A percentile compares a stretch with the other conserved stretches of the same genome.
Conservation (phyloP, 2,113 vertebrate species). For the Mesembrinibis cayennensis region DNA sequence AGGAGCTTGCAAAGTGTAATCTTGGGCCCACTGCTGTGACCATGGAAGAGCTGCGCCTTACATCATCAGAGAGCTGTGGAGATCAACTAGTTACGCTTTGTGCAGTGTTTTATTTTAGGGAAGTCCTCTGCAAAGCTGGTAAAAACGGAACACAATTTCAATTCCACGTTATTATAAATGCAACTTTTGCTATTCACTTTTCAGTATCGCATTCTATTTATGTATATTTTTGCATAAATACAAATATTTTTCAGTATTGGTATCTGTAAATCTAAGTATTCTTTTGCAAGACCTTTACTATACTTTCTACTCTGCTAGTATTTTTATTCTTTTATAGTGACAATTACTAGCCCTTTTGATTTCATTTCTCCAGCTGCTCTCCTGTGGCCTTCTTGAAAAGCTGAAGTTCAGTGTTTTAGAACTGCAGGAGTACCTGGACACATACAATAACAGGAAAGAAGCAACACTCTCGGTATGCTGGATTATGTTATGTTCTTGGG, state of each 20-base stretch:
- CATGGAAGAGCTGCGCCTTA: background rate
- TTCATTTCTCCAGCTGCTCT: conserved; percentile 85
- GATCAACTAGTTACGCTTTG: background rate
- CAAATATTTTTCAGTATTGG: background rate
- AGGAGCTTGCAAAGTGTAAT: background rate
- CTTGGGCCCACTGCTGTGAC: background rate
- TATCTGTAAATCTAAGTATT: background rate
- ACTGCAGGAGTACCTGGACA: conserved; percentile 97
- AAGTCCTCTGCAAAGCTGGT: background rate
- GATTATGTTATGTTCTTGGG: background rate
- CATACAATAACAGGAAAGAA: conserved; percentile 94
- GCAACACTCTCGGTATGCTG: conserved; percentile 88
- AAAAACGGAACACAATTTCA: background rate
- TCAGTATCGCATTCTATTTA: background rate
- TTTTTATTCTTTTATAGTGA: background rate
- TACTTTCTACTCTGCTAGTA: background rate
- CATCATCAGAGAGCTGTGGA: background rate
- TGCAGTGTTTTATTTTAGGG: background rate
- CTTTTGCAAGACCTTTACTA: background rate
- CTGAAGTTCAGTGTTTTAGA: conserved; percentile 98
- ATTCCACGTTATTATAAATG: background rate
- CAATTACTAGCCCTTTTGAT: background rate
- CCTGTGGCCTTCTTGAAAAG: conserved; percentile 96
- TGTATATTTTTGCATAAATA: background rate
- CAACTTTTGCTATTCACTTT: background rate